A percentile compares a stretch with the other conserved stretches of the same genome.
phyloP scores from a whole-genome alignment of 1,140 invertebrate genomes.

The Drosophila biarmipes region DNA sequence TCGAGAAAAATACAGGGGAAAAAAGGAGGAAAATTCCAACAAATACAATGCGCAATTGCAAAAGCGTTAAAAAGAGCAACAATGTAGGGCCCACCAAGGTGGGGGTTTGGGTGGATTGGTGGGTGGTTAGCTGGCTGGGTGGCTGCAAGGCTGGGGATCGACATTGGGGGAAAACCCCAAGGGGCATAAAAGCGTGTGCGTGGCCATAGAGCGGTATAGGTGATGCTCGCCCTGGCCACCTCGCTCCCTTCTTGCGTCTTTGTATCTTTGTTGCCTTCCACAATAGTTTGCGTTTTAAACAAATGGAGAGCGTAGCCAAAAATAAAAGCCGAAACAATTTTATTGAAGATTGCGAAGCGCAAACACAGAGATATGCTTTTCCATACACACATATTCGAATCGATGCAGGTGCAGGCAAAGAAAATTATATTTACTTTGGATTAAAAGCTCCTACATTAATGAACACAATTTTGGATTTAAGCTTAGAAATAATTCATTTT shows the following conservation, averaged over 20 bases:
- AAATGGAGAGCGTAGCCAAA: conserved; percentile 76
- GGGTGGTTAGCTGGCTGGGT: not conserved
- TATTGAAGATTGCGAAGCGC: conserved; percentile 77
- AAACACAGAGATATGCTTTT: conserved; percentile 33
- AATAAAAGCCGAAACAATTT: conserved; percentile 75
- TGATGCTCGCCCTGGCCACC: conserved; percentile 13
- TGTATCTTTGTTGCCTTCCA: conserved; percentile 54
- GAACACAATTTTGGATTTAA: too few species aligned
- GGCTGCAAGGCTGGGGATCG: not conserved
- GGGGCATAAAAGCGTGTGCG: conserved; percentile 56
- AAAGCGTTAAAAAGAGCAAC: conserved; percentile 80
- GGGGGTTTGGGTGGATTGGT: not conserved
- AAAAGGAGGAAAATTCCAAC: conserved; percentile 63
- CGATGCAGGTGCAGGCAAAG: conserved; percentile 3
- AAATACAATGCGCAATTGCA: conserved; percentile 77
- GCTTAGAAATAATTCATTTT: too few species aligned
- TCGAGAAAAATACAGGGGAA: conserved; percentile 17
- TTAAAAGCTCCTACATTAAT: too few species aligned
- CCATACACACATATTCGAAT: conserved; percentile 15
- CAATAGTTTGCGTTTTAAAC: conserved; percentile 82
- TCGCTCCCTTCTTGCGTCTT: too few species aligned
- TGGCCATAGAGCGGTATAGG: conserved; percentile 32
- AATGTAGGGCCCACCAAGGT: conserved; percentile 57
- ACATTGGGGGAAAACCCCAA: conserved; percentile 42
- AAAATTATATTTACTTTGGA: not conserved